These are phyloP conservation scores for Hydrozoanthus gracilis DNA, from an alignment of 92 coral and sea anemone species.

Conservation along the genomic window DNA sequence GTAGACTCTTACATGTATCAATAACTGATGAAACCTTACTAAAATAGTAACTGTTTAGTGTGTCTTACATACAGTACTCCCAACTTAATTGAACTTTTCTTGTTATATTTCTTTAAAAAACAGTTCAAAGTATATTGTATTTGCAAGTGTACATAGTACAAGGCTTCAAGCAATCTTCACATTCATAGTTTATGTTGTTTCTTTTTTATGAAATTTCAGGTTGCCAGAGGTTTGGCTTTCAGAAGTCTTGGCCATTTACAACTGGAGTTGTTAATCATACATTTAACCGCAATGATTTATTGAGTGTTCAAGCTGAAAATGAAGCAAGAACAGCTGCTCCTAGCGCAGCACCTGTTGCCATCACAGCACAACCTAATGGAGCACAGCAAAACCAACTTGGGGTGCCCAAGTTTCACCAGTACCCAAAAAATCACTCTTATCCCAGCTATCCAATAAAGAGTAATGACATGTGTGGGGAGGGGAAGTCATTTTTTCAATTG, in stretches of 20 bases:
- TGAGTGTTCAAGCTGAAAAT: neutral
- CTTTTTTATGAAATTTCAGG: neutral
- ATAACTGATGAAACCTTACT: too few relatives aligned
- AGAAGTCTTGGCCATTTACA: slow-evolving; percentile 8
- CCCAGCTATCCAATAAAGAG: slow-evolving; percentile 18
- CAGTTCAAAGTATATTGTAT: too few relatives aligned
- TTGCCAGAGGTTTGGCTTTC: neutral
- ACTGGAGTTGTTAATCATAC: neutral
- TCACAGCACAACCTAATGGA: neutral
- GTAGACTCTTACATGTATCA: too few relatives aligned
- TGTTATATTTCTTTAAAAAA: too few relatives aligned
- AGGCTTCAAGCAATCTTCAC: too few relatives aligned
- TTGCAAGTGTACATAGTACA: too few relatives aligned
- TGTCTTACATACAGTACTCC: too few relatives aligned
- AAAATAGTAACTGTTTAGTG: too few relatives aligned
- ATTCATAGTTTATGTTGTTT: too few relatives aligned
- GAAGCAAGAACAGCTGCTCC: neutral
- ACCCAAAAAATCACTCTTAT: neutral
- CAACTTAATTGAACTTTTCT: too few relatives aligned
- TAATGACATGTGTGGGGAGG: neutral
- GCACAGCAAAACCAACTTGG: too few relatives aligned
- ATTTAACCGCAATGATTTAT: neutral
- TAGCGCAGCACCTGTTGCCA: neutral
- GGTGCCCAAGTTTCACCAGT: neutral
- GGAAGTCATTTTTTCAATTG: neutral